Evolutionary conservation across 2,888 invertebrate genomes (phyloP), one percentile per base, ranked within the genome.

Genomic region (Orgyia antiqua): DNA sequence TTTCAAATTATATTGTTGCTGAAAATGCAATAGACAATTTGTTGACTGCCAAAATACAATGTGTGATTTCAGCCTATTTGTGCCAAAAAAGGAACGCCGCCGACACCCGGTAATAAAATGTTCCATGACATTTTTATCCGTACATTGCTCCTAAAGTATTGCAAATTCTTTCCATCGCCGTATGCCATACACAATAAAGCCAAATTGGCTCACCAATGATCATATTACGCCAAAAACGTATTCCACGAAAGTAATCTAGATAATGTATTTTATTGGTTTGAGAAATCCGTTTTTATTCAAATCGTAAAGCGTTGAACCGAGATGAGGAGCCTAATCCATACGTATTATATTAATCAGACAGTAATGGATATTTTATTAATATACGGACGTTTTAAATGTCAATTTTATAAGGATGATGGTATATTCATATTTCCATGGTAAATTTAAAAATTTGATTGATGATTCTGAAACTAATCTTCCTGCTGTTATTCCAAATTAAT

Each of bases 41-140:
- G 42, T 46, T 36, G 26, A 34, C 23, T 32, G 31, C 42, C 42
- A 36, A 29, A 36, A 24, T 36, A 36, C 39, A 42, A n/a, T 29
- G 39, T 42, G 32, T 45, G 30, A 40, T n/a, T n/a, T 39, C 39
- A 36, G 42, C 37, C 26, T 36, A 42, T 42, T 51, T 46, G 45
- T 58, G 58, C 58, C 59, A 58, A 53, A 49, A 27, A 40, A 30
- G 30, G 42, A 44, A 46, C 49, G 53, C 49, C 51, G 52, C 44
- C 46, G 20, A n/a, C n/a, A n/a, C n/a, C 36, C 32, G 31, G 42
- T 51, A 51, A 59, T 59, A 58, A 61, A 59, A 57, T 49, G 39
- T 42, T 46, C 45, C 43, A 41, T 45, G 39, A 34, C 34, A 51
- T 45, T 47, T 55, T 59, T 57, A 52, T 59, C 27, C 42, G 48